Conservation (phyloP, 2,113 vertebrate species). For the Pollimyrus isidori region DNA sequence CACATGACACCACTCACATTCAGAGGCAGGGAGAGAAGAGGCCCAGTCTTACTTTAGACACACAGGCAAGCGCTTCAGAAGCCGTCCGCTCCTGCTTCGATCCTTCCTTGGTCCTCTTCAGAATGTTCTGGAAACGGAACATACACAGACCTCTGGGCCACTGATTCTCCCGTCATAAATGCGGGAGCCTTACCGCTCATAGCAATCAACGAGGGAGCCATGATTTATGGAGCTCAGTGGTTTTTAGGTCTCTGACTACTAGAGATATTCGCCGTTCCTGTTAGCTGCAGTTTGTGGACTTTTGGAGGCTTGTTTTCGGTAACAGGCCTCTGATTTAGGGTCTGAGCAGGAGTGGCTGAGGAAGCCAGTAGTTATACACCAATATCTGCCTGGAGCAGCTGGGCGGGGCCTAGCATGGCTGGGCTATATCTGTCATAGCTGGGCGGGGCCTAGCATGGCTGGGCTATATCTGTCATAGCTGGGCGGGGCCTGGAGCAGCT, state of each 20-base stretch:
- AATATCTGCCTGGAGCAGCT: background rate
- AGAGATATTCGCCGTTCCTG: background rate
- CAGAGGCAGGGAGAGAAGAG: too few relatives aligned
- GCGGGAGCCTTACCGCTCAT: background rate
- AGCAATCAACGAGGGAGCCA: background rate
- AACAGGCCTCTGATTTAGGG: background rate
- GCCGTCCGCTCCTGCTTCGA: constrained; percentile 56
- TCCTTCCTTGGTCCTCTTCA: constrained; percentile 56
- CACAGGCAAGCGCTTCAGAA: constrained; percentile 51
- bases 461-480: background rate
- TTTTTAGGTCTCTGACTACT: background rate
- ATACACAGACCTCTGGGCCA: background rate
- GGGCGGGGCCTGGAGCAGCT: background rate
- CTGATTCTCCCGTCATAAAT: background rate
- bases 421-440: too few relatives aligned
- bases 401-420: background rate
- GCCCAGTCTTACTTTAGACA: constrained; percentile 53
- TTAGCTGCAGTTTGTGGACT: background rate
- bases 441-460: background rate
- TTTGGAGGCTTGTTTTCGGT: background rate
- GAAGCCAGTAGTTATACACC: too few relatives aligned
- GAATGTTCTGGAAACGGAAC: constrained; percentile 54
- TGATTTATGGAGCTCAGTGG: too few relatives aligned
- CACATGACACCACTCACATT: background rate
- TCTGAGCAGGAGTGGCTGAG: background rate